Conservation (phyloP, 2,113 vertebrate species). For the Aythya baeri region DNA sequence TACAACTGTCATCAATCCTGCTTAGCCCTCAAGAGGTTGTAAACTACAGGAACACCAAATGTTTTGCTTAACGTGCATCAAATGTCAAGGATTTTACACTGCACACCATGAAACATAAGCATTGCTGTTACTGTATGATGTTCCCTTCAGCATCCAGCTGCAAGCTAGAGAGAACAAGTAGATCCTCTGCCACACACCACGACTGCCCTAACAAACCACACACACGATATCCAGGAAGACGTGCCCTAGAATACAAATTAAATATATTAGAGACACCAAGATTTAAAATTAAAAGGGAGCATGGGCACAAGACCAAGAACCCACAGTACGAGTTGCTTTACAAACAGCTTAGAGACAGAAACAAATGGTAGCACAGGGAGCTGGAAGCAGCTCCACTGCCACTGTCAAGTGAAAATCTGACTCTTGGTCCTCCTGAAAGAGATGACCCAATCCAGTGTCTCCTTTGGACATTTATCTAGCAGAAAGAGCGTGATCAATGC, state of each 20-base stretch:
- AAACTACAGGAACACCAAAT: neutral
- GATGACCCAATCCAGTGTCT: neutral
- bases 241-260: neutral
- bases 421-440: neutral
- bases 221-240: neutral
- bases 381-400: fast-evolving
- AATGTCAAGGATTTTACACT: neutral
- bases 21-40: neutral
- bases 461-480: fast-evolving
- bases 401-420: neutral
- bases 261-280: neutral
- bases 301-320: neutral
- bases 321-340: neutral
- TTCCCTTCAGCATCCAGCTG: neutral
- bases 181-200: neutral
- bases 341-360: neutral
- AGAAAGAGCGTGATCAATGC: neutral
- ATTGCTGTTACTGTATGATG: neutral
- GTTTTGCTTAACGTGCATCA: neutral
- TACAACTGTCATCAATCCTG: neutral
- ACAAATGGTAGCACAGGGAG: neutral
- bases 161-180: neutral
- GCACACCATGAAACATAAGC: neutral
- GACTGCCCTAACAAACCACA: fast-evolving
- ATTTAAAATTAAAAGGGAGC: neutral